Evolutionary conservation across 2,888 invertebrate species (phyloP).

Genomic region (Charanyca ferruginea): DNA sequence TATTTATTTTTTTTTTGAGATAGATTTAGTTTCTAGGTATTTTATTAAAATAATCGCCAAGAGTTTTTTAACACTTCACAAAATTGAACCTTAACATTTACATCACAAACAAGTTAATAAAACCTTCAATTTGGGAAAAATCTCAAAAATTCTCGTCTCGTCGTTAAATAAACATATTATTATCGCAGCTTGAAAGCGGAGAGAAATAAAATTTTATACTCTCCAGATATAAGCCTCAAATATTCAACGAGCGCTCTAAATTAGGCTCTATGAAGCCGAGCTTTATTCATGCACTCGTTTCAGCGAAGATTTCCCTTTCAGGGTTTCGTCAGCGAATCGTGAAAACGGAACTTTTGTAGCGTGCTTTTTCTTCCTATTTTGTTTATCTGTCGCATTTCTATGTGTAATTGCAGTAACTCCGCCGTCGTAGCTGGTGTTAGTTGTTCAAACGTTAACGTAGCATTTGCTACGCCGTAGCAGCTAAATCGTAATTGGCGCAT

Average conservation of each 20-base stretch:
- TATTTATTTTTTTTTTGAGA: too few species aligned
- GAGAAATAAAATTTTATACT: conserved; percentile 69
- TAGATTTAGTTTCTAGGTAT: too few species aligned
- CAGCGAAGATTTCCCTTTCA: conserved; percentile 38
- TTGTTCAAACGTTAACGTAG: not conserved
- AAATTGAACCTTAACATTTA: conserved; percentile 14
- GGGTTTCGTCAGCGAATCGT: conserved; percentile 5
- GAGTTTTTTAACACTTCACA: conserved; percentile 1
- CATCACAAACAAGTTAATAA: not conserved
- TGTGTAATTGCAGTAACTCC: not conserved
- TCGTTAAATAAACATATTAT: conserved; percentile 60
- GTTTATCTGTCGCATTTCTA: not conserved
- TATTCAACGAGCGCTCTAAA: conserved; percentile 68
- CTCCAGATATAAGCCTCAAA: conserved; percentile 69
- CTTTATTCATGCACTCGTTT: conserved; percentile 58
- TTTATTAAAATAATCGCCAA: not conserved
- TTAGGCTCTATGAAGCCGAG: conserved; percentile 62
- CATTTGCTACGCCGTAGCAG: not conserved
- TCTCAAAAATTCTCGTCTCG: conserved; percentile 18
- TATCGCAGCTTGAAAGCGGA: conserved; percentile 37
- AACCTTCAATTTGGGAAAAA: conserved; percentile 8
- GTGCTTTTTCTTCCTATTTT: not conserved
- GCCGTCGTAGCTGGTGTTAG: not conserved
- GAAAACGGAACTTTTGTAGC: not conserved
- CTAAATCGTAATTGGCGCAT: too few species aligned